Evolutionary conservation across 1,140 invertebrate genomes (phyloP), one percentile per base, ranked within the genome.

Genomic region (Drosophila bocqueti): DNA sequence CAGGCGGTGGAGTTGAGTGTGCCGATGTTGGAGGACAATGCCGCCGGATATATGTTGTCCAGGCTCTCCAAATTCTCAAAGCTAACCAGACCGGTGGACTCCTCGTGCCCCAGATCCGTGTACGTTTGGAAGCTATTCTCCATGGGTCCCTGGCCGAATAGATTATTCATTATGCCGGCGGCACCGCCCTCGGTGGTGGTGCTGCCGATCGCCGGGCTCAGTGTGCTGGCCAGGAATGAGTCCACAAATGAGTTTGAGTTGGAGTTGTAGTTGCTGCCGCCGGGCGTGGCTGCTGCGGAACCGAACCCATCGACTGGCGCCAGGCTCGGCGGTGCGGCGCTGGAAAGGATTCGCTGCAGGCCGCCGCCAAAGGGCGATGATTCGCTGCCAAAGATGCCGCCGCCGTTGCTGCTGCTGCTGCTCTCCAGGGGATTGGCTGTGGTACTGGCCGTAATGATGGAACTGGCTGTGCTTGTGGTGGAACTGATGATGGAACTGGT

Each of bases 41-140:
- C 95, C 57, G 95, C 95, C 52, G 95, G 95, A 80, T 94, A 95
- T 21, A 95, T 87, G 21, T 92, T 94, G 66, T 95, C 95, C 73
- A 95, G 94, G 9, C 94, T 95, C 69, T 95, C 94, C n/a, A 94
- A 91, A 65, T 94, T 93, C 84, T 94, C 94, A 29, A 92, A 91
- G n/a, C 83, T 71, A 9, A 92, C 76, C 67, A 92, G 45, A 0
- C 81, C 81, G 49, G 55, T 80, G n/a, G 94, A 93, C 15, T 93
- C 93, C 50, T 94, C 94, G 61, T 94, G 94, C 45, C 86, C 91
- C 2, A 93, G 55, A 31, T 85, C 90, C 36, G 91, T 91, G 38
- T 90, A 92, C 6, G 92, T 93, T 36, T 93, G 92, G 68, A 90
- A 93, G 63, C 87, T 92, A 18, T 93, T 93, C 76, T 93, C 92